Percentiles rank a stretch among this genome's conserved stretches.
Conservation (phyloP, 2,888 invertebrate species). For the Oligia strigilis region DNA sequence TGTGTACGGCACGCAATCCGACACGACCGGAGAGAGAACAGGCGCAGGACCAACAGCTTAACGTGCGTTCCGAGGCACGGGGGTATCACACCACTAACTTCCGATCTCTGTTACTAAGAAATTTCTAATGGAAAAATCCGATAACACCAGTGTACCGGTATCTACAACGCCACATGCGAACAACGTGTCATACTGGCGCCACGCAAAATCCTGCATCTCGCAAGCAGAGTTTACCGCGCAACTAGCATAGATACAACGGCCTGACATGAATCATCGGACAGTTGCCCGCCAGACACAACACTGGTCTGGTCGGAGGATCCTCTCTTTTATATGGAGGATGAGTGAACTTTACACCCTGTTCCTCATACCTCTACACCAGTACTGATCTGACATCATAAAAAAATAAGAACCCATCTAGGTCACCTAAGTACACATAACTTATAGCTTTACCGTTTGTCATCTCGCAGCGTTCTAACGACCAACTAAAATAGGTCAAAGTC, state of each 20-base stretch:
- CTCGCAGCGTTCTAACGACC: slow-evolving; percentile 18
- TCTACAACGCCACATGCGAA: too few species aligned
- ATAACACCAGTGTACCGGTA: neutral
- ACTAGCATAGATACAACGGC: too few species aligned
- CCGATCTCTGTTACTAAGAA: neutral
- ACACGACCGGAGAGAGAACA: neutral
- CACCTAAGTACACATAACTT: slow-evolving; percentile 17
- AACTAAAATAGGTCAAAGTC: slow-evolving; percentile 49
- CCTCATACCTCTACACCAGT: neutral
- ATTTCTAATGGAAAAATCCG: neutral
- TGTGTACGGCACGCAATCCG: neutral
- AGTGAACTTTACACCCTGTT: too few species aligned
- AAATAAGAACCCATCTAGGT: slow-evolving; percentile 24
- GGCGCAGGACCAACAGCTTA: neutral
- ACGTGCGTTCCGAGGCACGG: neutral
- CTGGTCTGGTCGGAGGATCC: too few species aligned
- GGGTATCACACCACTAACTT: neutral
- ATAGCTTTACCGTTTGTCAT: slow-evolving; percentile 10
- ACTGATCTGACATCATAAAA: slow-evolving; percentile 1
- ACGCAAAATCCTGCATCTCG: too few species aligned
- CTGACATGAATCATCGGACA: too few species aligned
- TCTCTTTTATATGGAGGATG: too few species aligned
- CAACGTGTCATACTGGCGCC: too few species aligned
- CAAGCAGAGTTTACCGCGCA: too few species aligned
- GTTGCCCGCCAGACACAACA: too few species aligned